These are phyloP conservation scores for Silurus asotus DNA, from an alignment of 2,113 vertebrate genomes.

Conservation along the genomic window DNA sequence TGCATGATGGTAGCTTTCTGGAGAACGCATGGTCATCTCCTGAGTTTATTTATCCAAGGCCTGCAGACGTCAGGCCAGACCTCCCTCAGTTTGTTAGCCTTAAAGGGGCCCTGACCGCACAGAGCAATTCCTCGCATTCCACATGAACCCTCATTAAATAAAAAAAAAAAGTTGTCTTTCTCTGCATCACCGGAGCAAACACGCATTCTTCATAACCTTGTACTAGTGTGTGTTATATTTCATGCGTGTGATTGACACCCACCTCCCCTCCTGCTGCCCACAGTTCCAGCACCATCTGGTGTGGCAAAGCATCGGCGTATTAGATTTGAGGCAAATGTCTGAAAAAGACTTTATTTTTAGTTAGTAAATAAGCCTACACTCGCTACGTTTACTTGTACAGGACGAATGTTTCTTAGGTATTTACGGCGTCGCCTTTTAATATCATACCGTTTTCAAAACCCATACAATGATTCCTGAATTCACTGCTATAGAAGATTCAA, in stretches of 20 bases:
- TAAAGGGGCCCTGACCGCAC: conserved; percentile 77
- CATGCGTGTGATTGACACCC: conserved; percentile 12
- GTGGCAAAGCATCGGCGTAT: neutral
- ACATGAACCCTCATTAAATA: conserved; percentile 68
- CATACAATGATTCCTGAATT: neutral
- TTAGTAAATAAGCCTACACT: neutral
- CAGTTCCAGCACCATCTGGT: conserved; percentile 29
- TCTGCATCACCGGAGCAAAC: conserved; percentile 19
- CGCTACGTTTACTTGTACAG: neutral
- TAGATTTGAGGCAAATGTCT: neutral
- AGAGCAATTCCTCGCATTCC: conserved; percentile 80
- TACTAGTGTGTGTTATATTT: neutral
- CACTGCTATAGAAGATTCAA: neutral
- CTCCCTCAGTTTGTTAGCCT: conserved; percentile 86
- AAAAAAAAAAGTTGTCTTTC: conserved; percentile 49
- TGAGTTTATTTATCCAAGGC: conserved; percentile 81
- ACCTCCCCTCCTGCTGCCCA: conserved; percentile 17
- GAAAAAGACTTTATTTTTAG: neutral
- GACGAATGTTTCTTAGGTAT: neutral
- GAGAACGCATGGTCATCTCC: conserved; percentile 77
- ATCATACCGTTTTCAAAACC: neutral
- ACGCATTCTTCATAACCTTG: conserved; percentile 7
- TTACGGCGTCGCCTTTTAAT: neutral
- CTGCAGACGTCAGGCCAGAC: conserved; percentile 79
- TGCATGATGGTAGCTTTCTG: conserved; percentile 79